Evolutionary conservation across 1,140 invertebrate species (phyloP), one percentile per base, ranked within the genome.

Genomic region (Aricia agestis): DNA sequence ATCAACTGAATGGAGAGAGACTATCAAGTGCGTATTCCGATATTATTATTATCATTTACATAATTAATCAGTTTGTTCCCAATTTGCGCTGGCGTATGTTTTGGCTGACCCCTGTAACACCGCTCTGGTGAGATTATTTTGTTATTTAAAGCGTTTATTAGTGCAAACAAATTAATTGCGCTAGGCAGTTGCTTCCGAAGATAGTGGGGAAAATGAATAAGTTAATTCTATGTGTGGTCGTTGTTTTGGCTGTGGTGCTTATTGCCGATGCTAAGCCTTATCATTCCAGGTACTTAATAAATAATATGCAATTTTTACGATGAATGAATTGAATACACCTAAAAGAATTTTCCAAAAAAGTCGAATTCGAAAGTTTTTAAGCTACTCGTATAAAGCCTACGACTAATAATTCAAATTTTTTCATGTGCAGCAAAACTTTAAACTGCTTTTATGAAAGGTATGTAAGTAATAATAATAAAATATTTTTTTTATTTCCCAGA

Each of bases 181-280:
- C 11, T 11, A 31, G 19, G 6, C 18, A 17, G 59, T 25, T 25
- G 59, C 18, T 9, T 63, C 19, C 7, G 45, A 52, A 52, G 11
- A 15, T 10, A 42, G 41, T 6, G 57, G 11, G 5, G 6, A 63
- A 63, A 25, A 63, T 63, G 59, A 63, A 63, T 63, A 63, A 19
- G 18, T 11, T 63, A 63, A 19, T 63, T 0, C 9, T 63, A 19
- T 63, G 19, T 17, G 0, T 80, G 42, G 59, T 82, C 32, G 68
- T 72, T 15, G 36, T 75, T 6, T 5, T 78, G 11, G 71, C 76
- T 9, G 32, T 76, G 9, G n/a, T 76, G 52, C 69, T 71, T 9
- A 19, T 81, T 13, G 57, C 75, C 25, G 76, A 81, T 18, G 76
- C 76, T 0, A 78, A 71, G 67, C 72, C 79, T 7, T 80, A 74